Base-by-base conservation (phyloP, 2,888 invertebrate genomes). In the Pyrrhia umbra region DNA sequence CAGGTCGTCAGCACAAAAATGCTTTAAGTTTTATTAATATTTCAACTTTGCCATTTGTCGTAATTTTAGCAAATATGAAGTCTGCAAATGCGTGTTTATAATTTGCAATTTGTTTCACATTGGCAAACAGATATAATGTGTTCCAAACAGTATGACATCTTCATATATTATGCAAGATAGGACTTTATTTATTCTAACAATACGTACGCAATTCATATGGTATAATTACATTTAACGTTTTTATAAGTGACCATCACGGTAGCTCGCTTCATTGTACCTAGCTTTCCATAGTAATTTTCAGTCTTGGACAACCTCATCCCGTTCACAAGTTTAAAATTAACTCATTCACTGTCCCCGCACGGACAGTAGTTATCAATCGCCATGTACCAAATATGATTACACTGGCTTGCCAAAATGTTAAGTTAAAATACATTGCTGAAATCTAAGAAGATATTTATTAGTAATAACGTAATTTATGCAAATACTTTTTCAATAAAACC, bases 241-340 rank as follows among this genome's bases (percentile, higher is more conserved):
- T 63, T 71, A 13, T 9, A 54, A 51, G 58, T 52, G 58, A 47
- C 63, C 60, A 66, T 57, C 72, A 68, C 54, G 68, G 65, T 68
- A 66, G 63, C 64, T 60, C 51, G 72, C 61, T 59, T 58, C 68
- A 56, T 57, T 61, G 52, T 62, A 71, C 61, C 56, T 54, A 43
- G 43, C 34, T 18, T 51, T 43, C 46, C 61, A 67, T 57, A 73
- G 66, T 58, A 63, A 65, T 80, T 85, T 83, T 87, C 86, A 87
- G 86, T 85, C 86, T 87, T 86, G 74, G 62, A 82, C 85, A 82
- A 78, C 79, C 81, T 77, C 83, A 78, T 68, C 77, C 77, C 76
- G 69, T 78, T 79, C 79, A 78, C 75, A 74, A 49, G 13, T 37
- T 13, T n/a, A n/a, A n/a, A n/a, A n/a, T n/a, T n/a, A n/a, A n/a